Conservation (phyloP, 2,797 vertebrate species). For the Varecia variegata region DNA sequence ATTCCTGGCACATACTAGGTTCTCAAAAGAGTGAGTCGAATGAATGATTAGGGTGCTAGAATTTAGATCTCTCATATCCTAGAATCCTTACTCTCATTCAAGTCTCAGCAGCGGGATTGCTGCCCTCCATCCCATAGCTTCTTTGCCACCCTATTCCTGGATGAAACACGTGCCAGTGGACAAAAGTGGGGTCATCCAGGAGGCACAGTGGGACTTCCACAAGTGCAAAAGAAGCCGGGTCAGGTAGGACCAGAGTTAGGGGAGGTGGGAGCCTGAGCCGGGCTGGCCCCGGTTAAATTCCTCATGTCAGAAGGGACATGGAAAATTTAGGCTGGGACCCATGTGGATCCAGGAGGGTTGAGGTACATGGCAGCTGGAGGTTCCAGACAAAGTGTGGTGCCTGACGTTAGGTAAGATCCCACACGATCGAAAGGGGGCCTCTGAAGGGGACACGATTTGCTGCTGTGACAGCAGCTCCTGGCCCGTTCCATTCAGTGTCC, state of each 20-base stretch:
- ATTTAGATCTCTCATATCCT: not conserved
- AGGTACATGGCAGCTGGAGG: not conserved
- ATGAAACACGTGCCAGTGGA: not conserved
- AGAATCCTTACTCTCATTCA: not conserved
- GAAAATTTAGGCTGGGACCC: not conserved
- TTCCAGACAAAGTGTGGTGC: not conserved
- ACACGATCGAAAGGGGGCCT: not conserved
- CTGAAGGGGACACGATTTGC: not conserved
- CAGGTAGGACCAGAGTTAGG: not conserved
- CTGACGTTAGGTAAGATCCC: not conserved
- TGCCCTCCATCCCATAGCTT: not conserved
- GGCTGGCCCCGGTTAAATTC: not conserved
- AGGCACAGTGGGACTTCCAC: not conserved
- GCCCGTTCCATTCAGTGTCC: not conserved
- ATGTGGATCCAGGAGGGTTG: not conserved
- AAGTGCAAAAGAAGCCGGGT: not conserved
- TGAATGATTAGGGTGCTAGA: not conserved
- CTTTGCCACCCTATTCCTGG: not conserved
- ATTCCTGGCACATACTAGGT: not conserved
- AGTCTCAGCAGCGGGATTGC: not conserved
- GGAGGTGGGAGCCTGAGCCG: not conserved
- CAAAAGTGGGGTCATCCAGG: not conserved
- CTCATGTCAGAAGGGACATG: not conserved
- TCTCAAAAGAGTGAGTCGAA: not conserved
- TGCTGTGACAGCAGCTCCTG: not conserved